Conservation (phyloP, 1,140 invertebrate genomes). For the Brachionus calyciflorus region DNA sequence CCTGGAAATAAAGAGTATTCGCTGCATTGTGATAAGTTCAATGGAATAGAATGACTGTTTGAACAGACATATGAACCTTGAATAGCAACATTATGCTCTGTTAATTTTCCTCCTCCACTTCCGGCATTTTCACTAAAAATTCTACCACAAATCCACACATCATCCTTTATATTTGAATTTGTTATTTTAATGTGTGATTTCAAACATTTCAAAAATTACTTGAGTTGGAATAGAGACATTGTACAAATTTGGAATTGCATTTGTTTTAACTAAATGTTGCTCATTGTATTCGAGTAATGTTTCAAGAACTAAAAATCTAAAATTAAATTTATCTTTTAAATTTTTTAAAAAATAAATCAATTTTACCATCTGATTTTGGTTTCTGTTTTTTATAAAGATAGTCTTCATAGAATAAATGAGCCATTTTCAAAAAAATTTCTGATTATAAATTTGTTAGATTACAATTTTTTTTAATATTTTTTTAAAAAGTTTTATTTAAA, state of each 20-base stretch:
- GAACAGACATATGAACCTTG: constrained; percentile 44
- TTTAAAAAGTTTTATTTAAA: too few relatives aligned
- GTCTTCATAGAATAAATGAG: constrained; percentile 24
- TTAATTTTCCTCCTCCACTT: constrained; percentile 38
- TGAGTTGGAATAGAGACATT: constrained; percentile 39
- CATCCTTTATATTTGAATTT: too few relatives aligned
- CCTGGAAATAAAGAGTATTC: constrained; percentile 45
- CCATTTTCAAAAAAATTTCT: too few relatives aligned
- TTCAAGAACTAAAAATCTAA: neutral
- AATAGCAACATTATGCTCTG: constrained; percentile 31
- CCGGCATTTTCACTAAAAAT: constrained; percentile 42
- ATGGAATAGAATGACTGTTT: constrained; percentile 22
- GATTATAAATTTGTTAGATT: neutral
- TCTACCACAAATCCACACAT: constrained; percentile 45
- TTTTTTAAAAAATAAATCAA: neutral
- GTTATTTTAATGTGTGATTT: too few relatives aligned
- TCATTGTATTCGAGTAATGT: constrained; percentile 6
- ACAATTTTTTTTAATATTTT: neutral
- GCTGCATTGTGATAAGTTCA: constrained; percentile 21
- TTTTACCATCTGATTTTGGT: constrained; percentile 33
- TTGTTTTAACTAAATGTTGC: constrained; percentile 35
- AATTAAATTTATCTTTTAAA: neutral
- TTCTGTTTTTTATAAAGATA: constrained; percentile 25
- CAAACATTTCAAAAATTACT: too few relatives aligned
- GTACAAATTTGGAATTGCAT: constrained; percentile 26